phyloP scores from a whole-genome alignment of 1,140 invertebrate genomes.

The Caenorhabditis inopinata region DNA sequence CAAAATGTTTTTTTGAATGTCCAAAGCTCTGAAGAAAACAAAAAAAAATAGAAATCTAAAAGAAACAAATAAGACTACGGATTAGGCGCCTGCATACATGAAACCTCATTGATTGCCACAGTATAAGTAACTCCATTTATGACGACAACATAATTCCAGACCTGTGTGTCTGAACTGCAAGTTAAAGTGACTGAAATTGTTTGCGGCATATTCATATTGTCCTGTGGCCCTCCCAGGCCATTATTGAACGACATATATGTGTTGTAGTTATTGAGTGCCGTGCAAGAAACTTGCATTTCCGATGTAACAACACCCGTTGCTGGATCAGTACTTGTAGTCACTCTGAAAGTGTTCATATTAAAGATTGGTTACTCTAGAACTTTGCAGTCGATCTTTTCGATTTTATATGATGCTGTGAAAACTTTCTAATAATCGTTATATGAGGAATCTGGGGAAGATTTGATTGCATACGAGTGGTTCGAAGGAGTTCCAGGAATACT shows the following conservation, averaged over 20 bases:
- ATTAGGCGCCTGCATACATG: neutral
- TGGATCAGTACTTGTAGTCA: neutral
- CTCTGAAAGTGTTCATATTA: too few relatives aligned
- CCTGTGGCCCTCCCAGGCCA: neutral
- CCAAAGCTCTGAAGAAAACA: too few relatives aligned
- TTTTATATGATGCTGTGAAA: too few relatives aligned
- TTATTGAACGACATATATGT: neutral
- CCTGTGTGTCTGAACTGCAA: neutral
- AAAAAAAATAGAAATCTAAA: too few relatives aligned
- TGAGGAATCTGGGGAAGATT: too few relatives aligned
- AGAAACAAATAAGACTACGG: too few relatives aligned
- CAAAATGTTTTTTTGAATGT: too few relatives aligned
- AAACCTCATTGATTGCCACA: neutral
- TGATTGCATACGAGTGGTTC: too few relatives aligned
- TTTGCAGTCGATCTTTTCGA: too few relatives aligned
- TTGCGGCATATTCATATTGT: neutral
- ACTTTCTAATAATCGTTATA: too few relatives aligned
- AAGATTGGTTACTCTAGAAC: too few relatives aligned
- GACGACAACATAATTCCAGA: neutral
- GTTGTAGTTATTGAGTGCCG: neutral
- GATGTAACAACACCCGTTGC: neutral
- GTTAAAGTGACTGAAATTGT: neutral
- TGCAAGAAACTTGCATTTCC: neutral
- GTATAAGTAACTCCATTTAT: slow-evolving; percentile 13
- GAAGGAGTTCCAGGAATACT: too few relatives aligned